Conservation (phyloP, 1,140 invertebrate genomes). For the Portunus trituberculatus region DNA sequence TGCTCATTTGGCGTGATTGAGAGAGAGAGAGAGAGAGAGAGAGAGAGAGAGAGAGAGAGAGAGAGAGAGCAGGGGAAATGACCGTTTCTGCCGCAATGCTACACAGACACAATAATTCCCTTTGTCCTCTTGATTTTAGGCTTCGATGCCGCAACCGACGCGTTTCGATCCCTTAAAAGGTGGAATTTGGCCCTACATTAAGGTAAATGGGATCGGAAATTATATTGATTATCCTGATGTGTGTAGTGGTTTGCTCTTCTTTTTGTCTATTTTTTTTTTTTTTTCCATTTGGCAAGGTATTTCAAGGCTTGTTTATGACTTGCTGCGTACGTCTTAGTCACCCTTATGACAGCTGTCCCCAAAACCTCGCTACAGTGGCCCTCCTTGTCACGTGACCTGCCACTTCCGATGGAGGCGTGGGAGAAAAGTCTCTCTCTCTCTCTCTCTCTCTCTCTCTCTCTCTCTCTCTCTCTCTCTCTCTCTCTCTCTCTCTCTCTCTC, state of each 20-base stretch:
- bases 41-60: neutral
- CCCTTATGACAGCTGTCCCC: neutral
- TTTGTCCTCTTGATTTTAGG: too few relatives aligned
- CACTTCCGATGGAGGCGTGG: conserved; percentile 52
- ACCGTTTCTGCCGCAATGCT: too few relatives aligned
- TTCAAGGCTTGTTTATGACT: too few relatives aligned
- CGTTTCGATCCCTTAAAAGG: too few relatives aligned
- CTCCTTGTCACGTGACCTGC: conserved; percentile 43
- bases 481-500: conserved; percentile 13
- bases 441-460: neutral
- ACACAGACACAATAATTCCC: too few relatives aligned
- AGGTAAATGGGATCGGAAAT: too few relatives aligned
- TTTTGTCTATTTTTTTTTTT: neutral
- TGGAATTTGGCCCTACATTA: too few relatives aligned
- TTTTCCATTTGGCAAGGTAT: neutral
- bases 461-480: neutral
- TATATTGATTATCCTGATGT: neutral
- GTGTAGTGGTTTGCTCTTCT: neutral
- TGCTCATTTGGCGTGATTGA: conserved; percentile 63
- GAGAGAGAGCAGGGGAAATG: neutral
- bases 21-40: neutral
- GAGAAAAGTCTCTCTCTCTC: conserved; percentile 34
- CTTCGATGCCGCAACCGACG: too few relatives aligned
- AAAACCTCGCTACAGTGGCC: neutral
- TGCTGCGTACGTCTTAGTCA: neutral